phyloP scores from a whole-genome alignment of 2,888 invertebrate genomes.

The Metallyticus violacea region DNA sequence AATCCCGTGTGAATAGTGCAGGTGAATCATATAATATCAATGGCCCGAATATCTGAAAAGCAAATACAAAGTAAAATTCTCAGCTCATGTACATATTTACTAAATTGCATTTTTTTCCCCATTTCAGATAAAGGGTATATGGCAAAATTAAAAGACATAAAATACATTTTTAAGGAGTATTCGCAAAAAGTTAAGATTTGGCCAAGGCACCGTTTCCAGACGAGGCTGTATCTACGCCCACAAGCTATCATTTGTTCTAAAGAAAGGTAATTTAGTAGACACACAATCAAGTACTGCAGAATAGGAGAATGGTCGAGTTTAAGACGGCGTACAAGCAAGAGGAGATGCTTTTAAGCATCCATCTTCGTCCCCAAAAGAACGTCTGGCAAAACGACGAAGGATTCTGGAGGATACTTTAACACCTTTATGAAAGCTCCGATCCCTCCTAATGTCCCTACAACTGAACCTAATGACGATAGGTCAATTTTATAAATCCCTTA shows the following conservation, averaged over 20 bases:
- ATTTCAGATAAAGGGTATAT: background rate
- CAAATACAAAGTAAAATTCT: background rate
- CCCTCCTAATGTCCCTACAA: no score
- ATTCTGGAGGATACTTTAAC: no score
- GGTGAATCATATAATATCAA: background rate
- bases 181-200: background rate
- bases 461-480: no score
- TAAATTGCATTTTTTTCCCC: no score
- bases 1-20: background rate
- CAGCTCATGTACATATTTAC: background rate
- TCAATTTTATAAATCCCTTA: no score
- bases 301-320: no score
- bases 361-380: no score
- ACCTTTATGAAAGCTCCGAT: no score
- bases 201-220: background rate
- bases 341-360: no score
- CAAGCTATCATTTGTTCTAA: background rate
- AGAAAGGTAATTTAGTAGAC: background rate
- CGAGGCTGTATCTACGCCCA: background rate
- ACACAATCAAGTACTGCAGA: background rate
- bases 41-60: background rate
- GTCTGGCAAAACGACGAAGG: no score
- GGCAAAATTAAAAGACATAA: background rate
- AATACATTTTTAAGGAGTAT: background rate
- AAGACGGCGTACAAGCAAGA: no score